phyloP scores from a whole-genome alignment of 23 tunicate species.

The Aplidium turbinatum region DNA sequence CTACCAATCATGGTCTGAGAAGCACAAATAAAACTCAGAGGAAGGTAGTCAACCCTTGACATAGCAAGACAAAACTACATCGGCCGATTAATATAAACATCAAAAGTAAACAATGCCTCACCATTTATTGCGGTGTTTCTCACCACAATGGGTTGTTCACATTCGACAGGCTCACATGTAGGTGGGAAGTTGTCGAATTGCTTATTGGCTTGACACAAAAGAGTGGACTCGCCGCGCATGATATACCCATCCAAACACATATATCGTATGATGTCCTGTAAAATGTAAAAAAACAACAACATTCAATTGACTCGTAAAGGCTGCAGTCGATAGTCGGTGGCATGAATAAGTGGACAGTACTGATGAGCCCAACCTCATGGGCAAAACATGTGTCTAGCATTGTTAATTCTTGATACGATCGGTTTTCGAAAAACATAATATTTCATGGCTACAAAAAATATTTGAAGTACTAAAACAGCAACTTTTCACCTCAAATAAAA shows the following conservation, averaged over 20 bases:
- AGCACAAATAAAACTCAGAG: background rate
- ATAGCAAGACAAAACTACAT: too few species aligned
- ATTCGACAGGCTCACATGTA: conserved; percentile 37
- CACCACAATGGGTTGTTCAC: conserved; percentile 35
- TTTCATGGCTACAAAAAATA: background rate
- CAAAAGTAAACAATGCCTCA: conserved; percentile 2
- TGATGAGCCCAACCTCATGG: too few species aligned
- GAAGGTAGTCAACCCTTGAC: background rate
- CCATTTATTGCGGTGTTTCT: conserved; percentile 17
- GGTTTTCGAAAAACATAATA: background rate
- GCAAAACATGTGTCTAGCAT: too few species aligned
- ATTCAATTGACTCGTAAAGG: too few species aligned
- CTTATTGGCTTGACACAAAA: conserved; percentile 50
- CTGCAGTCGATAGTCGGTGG: too few species aligned
- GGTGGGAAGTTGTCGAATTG: conserved; percentile 30
- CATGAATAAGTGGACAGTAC: too few species aligned
- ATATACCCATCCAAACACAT: conserved; percentile 51
- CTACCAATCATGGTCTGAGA: too few species aligned
- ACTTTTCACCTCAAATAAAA: conserved; percentile 6
- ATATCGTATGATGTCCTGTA: conserved; percentile 42
- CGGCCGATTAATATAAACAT: background rate
- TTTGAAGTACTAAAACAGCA: background rate
- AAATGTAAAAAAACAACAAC: too few species aligned
- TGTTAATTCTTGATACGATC: too few species aligned
- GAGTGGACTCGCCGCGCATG: conserved; percentile 47